Conservation (phyloP, 1,140 invertebrate genomes). For the Heliconius congener region DNA sequence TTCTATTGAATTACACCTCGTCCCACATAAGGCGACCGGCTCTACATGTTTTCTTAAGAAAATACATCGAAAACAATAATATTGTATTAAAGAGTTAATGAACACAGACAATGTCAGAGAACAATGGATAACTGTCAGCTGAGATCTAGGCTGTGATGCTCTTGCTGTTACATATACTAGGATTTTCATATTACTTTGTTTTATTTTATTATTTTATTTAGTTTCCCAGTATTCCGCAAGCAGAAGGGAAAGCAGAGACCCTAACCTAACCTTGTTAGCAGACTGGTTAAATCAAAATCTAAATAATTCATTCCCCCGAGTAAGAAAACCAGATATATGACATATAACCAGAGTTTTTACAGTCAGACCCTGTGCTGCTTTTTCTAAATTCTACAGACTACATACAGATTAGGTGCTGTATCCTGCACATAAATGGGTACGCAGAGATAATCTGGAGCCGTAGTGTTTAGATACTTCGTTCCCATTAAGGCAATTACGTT, state of each 20-base stretch:
- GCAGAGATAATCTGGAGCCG: no score
- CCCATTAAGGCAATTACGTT: no score
- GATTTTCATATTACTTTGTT: constrained; percentile 1
- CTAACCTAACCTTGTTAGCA: background rate
- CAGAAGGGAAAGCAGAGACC: background rate
- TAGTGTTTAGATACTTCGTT: no score
- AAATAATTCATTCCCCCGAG: no score
- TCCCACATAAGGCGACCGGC: background rate
- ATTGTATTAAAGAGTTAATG: background rate
- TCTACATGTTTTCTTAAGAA: background rate
- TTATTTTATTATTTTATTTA: background rate
- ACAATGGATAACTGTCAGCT: constrained; percentile 8
- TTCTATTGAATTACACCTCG: background rate
- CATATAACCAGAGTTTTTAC: no score
- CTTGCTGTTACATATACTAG: background rate
- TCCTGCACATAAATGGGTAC: no score
- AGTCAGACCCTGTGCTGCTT: no score
- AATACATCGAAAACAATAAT: background rate
- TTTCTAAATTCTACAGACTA: no score
- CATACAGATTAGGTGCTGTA: no score
- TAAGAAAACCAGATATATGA: no score
- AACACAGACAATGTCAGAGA: constrained; percentile 5
- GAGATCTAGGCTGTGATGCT: constrained; percentile 2
- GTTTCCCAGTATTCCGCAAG: background rate
- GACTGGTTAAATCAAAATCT: no score